phyloP scores from a whole-genome alignment of 2,888 invertebrate genomes.

The Pyrrhosoma nymphula region DNA sequence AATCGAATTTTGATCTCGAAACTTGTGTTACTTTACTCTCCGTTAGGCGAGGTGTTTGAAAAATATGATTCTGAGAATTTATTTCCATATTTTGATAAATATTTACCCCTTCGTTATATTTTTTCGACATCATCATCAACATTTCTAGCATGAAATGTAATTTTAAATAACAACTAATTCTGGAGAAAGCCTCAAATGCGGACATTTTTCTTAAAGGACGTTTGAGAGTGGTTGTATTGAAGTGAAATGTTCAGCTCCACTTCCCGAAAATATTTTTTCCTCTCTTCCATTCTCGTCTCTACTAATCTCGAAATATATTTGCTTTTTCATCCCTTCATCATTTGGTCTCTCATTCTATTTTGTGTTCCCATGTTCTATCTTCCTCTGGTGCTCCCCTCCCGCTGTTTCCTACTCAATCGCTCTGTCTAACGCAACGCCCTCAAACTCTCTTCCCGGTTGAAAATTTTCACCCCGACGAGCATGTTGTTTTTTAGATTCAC shows the following conservation, averaged over 20 bases:
- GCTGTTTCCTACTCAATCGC: background rate
- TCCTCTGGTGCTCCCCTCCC: background rate
- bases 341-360: background rate
- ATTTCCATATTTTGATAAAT: no score
- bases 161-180: no score
- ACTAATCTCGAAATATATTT: background rate
- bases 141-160: no score
- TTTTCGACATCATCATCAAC: no score
- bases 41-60: no score
- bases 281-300: background rate
- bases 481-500: background rate
- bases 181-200: no score
- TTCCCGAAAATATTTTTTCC: background rate
- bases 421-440: background rate
- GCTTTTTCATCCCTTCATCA: background rate
- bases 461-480: background rate
- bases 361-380: no score
- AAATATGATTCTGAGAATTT: no score
- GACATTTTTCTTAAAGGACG: no score
- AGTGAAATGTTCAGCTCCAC: background rate
- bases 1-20: no score
- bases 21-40: no score
- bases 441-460: background rate
- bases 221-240: background rate
- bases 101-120: no score